A percentile compares a stretch with the other conserved stretches of the same genome.
These are phyloP conservation scores for Caenorhabditis virilis DNA, from an alignment of 2,888 invertebrate species.

Conservation along the genomic window DNA sequence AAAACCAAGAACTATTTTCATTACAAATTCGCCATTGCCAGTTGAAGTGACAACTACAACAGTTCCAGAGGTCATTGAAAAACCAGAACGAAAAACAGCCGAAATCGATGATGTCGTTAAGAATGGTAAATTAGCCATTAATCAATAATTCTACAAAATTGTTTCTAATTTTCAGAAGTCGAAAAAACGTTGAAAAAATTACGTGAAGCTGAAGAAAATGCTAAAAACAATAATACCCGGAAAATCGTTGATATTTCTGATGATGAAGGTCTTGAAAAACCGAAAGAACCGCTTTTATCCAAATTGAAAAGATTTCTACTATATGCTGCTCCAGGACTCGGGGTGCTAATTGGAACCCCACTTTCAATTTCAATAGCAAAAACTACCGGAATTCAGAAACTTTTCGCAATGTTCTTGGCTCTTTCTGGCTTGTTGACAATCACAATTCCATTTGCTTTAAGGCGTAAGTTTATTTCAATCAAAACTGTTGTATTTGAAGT, in stretches of 20 bases:
- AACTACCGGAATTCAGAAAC: conserved; percentile 9
- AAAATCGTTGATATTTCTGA: neutral
- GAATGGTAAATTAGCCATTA: neutral
- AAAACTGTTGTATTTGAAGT: conserved; percentile 2
- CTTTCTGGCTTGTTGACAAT: conserved; percentile 3
- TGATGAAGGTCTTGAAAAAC: neutral
- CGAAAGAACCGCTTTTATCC: neutral
- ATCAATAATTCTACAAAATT: neutral
- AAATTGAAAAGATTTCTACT: conserved; percentile 9
- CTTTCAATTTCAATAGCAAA: conserved; percentile 6
- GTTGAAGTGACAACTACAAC: conserved; percentile 10
- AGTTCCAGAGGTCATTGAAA: no score
- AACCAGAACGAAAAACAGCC: neutral
- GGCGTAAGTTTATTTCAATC: neutral
- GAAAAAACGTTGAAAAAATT: conserved; percentile 25
- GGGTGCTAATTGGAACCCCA: conserved; percentile 16
- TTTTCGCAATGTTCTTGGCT: conserved; percentile 12
- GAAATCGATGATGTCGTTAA: conserved; percentile 14
- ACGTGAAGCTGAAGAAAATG: conserved; percentile 1
- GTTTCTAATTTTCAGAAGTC: conserved; percentile 18
- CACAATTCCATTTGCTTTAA: conserved; percentile 1
- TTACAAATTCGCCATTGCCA: conserved; percentile 30
- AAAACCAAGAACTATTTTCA: conserved; percentile 23
- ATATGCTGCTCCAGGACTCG: conserved; percentile 31
- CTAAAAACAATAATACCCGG: neutral